phyloP scores from a whole-genome alignment of 2,888 invertebrate species.

The Nowickia ferox region DNA sequence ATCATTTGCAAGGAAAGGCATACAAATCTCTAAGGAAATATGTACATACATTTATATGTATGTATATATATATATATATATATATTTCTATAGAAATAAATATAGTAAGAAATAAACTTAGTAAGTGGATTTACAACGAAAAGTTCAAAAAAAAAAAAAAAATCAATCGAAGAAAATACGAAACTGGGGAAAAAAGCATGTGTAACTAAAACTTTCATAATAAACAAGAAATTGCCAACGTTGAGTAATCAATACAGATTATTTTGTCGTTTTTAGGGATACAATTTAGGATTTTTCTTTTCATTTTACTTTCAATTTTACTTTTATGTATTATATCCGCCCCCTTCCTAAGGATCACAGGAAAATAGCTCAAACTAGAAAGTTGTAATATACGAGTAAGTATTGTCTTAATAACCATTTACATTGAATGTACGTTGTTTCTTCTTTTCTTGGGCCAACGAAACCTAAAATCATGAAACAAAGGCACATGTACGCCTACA shows the following conservation, averaged over 20 bases:
- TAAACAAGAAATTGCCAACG: slow-evolving; percentile 50
- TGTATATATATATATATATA: neutral
- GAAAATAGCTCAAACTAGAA: slow-evolving; percentile 17
- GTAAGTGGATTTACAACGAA: neutral
- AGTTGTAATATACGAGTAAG: slow-evolving; percentile 15
- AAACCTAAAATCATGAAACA: slow-evolving; percentile 59
- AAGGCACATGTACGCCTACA: slow-evolving; percentile 7
- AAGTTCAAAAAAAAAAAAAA: neutral
- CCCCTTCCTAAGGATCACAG: slow-evolving; percentile 10
- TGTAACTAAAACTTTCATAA: slow-evolving; percentile 29
- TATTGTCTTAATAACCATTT: slow-evolving; percentile 58
- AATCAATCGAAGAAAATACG: neutral
- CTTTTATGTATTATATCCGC: slow-evolving; percentile 26
- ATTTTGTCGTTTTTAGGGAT: slow-evolving; percentile 6
- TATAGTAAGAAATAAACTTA: neutral
- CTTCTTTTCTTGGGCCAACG: slow-evolving; percentile 23
- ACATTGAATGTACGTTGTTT: neutral
- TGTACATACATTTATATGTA: too few relatives aligned
- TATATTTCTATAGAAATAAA: neutral
- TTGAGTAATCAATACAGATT: slow-evolving; percentile 63
- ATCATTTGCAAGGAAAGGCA: slow-evolving; percentile 30
- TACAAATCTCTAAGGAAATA: slow-evolving; percentile 57
- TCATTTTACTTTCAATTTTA: slow-evolving; percentile 2
- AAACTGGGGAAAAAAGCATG: neutral
- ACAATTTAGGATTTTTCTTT: slow-evolving; percentile 23